Base-by-base conservation (phyloP, 2,113 vertebrate species). In the Anguilla japonica region DNA sequence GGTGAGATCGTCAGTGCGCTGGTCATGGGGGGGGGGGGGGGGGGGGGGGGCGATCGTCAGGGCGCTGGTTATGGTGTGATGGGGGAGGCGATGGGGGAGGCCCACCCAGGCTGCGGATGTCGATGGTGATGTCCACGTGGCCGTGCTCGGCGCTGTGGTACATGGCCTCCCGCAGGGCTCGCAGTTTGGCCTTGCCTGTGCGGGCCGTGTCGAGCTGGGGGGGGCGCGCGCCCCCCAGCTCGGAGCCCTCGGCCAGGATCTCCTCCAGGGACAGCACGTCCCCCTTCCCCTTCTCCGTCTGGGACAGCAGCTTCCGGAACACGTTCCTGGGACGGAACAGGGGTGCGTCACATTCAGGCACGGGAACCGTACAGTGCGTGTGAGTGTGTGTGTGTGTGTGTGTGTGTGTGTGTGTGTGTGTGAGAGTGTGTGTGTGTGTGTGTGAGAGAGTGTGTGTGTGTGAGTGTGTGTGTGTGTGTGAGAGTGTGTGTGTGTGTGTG, bases 121-220 rank as follows among this genome's bases (percentile, higher is more conserved):
- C 98, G 83, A 99, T 97, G 91, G 97, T 99, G 89, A 99, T 97
- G 90, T 99, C 98, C 87, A 99, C 97, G 1, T 98, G 98, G 60
- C 98, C 97, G 0, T 99, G 98, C 89, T 99, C 98, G 0, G 98
- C 93, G 1, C 98, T 98, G 95, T 99, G 98, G 92, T 99, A 99
- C 97, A 99, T 98, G 92, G 98, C 98, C 92, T 99, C 98, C 92
- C 96, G 97, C 89, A 99, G 93, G 79, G 98, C 98, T 93, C 98
- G 98, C 85, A 99, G 96, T 92, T 96, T 98, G 95, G 97, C 98
- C 91, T 98, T 98, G 93, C 97, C 97, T 67, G 96, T 97, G 84
- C 97, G 96, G 91, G 96, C 96, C 92, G 97, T 92, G 0, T 97
- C 97, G 63, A 97, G 93, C 0, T 97, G 96, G 87, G 96, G 95